Conservation (phyloP, 2,797 vertebrate genomes). For the Parambassis ranga region DNA sequence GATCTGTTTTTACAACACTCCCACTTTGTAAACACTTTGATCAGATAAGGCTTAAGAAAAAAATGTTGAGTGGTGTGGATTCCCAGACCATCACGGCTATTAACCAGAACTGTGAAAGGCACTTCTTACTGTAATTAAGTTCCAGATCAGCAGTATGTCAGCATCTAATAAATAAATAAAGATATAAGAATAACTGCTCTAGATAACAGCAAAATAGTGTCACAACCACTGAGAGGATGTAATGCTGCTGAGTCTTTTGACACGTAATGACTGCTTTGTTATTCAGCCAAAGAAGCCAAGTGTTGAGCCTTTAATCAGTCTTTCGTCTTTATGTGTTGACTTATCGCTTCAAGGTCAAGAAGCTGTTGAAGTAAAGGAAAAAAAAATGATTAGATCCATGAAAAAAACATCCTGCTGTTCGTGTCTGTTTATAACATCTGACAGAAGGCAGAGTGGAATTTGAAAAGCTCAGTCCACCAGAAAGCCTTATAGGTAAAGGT, state of each 20-base stretch:
- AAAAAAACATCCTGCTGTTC: no score
- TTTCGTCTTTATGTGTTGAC: no score
- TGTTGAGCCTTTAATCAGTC: not conserved
- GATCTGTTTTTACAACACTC: constrained; percentile 59
- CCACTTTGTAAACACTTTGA: constrained; percentile 64
- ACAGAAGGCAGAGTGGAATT: not conserved
- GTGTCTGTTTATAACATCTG: not conserved
- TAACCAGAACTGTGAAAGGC: constrained; percentile 15
- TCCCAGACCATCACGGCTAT: not conserved
- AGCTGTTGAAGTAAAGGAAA: no score
- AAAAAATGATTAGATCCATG: no score
- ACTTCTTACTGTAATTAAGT: not conserved
- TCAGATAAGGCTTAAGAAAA: constrained; percentile 53
- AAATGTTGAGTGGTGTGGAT: constrained; percentile 39
- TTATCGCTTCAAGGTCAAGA: no score
- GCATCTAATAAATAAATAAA: not conserved
- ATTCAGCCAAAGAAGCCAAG: no score
- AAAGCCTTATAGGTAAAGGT: constrained; percentile 9
- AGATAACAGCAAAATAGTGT: not conserved
- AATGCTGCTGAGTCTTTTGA: not conserved
- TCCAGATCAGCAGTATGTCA: not conserved
- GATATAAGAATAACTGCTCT: not conserved
- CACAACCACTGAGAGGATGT: no score
- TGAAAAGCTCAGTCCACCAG: not conserved
- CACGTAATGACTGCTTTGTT: no score